Evolutionary conservation across 2,888 invertebrate species (phyloP).

Genomic region (Microctonus brassicae): DNA sequence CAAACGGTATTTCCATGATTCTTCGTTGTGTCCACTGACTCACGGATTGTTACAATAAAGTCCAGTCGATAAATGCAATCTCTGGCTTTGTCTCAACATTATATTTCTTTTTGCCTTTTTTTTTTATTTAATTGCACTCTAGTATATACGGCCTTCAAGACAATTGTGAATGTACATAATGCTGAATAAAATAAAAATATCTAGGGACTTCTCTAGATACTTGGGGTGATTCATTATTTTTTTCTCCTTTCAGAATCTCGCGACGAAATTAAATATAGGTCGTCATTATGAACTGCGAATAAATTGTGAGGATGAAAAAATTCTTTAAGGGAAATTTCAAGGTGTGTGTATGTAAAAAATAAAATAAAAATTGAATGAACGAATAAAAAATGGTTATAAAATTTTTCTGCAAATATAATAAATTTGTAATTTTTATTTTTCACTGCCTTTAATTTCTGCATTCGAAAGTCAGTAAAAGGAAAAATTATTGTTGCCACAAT

Average conservation of each 20-base stretch:
- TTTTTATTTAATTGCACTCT: too few species aligned
- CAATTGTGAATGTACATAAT: background rate
- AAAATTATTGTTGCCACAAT: constrained; percentile 14
- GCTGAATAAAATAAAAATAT: background rate
- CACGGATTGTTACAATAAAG: background rate
- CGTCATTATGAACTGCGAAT: constrained; percentile 12
- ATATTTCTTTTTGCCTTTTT: background rate
- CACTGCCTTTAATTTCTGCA: constrained; percentile 1
- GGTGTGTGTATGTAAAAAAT: background rate
- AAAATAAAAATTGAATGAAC: too few species aligned
- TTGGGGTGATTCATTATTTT: too few species aligned
- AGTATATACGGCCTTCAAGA: background rate
- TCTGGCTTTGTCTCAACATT: background rate
- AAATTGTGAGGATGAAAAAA: background rate
- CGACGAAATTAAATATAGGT: background rate
- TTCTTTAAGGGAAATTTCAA: constrained; percentile 14
- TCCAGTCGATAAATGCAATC: background rate
- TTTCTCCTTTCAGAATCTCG: background rate
- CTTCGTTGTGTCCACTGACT: constrained; percentile 5
- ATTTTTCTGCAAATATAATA: background rate
- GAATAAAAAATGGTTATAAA: background rate
- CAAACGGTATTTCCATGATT: constrained; percentile 16
- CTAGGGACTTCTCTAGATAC: too few species aligned
- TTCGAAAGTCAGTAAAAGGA: constrained; percentile 15
- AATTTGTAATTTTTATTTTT: background rate